Evolutionary conservation across 2,888 invertebrate species (phyloP).

Genomic region (Andrena marginata): DNA sequence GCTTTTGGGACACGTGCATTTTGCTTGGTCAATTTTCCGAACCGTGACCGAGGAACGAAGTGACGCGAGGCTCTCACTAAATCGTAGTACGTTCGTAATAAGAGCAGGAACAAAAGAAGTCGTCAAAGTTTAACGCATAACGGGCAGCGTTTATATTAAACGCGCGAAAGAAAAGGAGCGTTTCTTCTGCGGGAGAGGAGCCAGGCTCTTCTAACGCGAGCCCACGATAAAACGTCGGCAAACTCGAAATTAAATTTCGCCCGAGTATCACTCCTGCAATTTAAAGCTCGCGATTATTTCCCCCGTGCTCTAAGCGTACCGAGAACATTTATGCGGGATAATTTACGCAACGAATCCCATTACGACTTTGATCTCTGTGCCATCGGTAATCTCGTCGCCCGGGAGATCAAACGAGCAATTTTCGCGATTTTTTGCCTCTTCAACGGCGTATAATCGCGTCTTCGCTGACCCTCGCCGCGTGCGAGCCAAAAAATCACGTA

Average conservation of each 20-base stretch:
- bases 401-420: slow-evolving; percentile 44
- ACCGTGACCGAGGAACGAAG: background rate
- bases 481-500: background rate
- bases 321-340: slow-evolving; percentile 27
- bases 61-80: slow-evolving; percentile 5
- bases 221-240: background rate
- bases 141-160: slow-evolving; percentile 6
- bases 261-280: slow-evolving; percentile 33
- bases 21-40: background rate
- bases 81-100: slow-evolving; percentile 1
- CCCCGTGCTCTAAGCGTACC: slow-evolving; percentile 27
- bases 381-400: slow-evolving; percentile 34
- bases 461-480: background rate
- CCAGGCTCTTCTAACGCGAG: background rate
- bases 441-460: slow-evolving; percentile 26
- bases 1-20: background rate
- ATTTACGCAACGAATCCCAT: slow-evolving; percentile 46
- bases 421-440: slow-evolving; percentile 19
- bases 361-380: slow-evolving; percentile 39
- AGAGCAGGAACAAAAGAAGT: slow-evolving; percentile 15
- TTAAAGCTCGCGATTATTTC: slow-evolving; percentile 44
- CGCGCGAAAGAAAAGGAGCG: background rate
- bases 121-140: slow-evolving; percentile 22
- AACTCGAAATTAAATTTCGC: slow-evolving; percentile 50
- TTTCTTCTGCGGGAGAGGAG: background rate